Evolutionary conservation across 1,140 invertebrate species (phyloP).

Genomic region (Drosophila dunni): DNA sequence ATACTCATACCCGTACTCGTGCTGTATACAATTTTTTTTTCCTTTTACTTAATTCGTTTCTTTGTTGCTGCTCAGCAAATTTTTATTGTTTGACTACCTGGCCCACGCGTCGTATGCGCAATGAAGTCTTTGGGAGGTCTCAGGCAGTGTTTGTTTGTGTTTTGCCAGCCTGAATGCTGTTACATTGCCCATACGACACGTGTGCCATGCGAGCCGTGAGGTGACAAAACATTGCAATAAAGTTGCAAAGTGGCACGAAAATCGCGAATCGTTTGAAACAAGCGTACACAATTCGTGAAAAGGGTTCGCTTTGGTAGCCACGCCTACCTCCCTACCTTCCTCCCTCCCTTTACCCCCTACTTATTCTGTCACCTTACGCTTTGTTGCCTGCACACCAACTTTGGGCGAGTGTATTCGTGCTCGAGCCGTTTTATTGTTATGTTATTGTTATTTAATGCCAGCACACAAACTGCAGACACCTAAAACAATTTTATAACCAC

Average conservation of each 20-base stretch:
- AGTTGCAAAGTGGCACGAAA: conserved; percentile 52
- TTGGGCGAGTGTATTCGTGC: conserved; percentile 32
- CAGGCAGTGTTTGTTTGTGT: conserved; percentile 38
- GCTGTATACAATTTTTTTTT: background rate
- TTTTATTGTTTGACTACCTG: conserved; percentile 6
- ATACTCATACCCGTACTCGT: background rate
- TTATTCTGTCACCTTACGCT: conserved; percentile 18
- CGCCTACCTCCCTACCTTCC: no score
- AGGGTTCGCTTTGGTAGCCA: conserved; percentile 48
- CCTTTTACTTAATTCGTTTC: conserved; percentile 4
- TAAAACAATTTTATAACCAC: conserved; percentile 76
- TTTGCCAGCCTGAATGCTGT: conserved; percentile 18
- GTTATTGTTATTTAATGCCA: conserved; percentile 81
- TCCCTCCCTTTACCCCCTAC: background rate
- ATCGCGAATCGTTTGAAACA: conserved; percentile 25
- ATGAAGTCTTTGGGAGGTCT: conserved; percentile 46
- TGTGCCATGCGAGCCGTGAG: conserved; percentile 50
- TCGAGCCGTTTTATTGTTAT: conserved; percentile 67
- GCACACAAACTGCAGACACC: conserved; percentile 61
- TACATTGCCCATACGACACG: conserved; percentile 61
- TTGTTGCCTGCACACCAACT: conserved; percentile 20
- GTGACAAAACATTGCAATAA: conserved; percentile 58
- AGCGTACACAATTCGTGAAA: conserved; percentile 42
- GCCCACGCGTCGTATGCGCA: conserved; percentile 57
- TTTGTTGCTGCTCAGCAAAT: background rate